A percentile compares a stretch with the other conserved stretches of the same genome.
These are phyloP conservation scores for Dinomys branickii DNA, from an alignment of 2,113 vertebrate species.

Conservation along the genomic window DNA sequence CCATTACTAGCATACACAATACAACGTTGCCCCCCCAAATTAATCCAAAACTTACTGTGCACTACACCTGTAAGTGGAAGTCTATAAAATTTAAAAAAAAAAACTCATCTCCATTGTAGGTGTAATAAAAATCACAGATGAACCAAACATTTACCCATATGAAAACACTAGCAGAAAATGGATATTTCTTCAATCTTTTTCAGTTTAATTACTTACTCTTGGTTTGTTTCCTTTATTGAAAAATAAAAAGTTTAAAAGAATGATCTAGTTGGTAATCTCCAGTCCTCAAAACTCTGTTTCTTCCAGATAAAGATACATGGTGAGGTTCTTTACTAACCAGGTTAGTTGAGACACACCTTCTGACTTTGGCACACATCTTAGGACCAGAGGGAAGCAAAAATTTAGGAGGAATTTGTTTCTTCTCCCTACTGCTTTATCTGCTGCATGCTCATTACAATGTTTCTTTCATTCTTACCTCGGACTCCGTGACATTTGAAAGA, in stretches of 20 bases:
- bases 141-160: slow-evolving; percentile 29
- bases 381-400: background rate
- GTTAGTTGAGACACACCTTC: background rate
- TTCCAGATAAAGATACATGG: background rate
- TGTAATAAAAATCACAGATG: slow-evolving; percentile 22
- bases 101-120: background rate
- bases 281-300: slow-evolving; percentile 21
- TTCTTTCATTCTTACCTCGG: background rate
- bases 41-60: background rate
- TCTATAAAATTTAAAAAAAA: background rate
- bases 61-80: background rate
- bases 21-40: background rate
- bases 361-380: background rate
- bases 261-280: background rate
- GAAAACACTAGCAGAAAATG: slow-evolving; percentile 24
- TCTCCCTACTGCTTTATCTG: background rate
- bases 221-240: background rate
- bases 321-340: background rate
- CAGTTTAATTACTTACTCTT: slow-evolving; percentile 22
- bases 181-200: background rate
- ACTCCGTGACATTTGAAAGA: slow-evolving; percentile 45
- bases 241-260: slow-evolving; percentile 27
- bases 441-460: slow-evolving; percentile 15
- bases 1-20: background rate
- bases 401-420: background rate